phyloP scores from a whole-genome alignment of 1,140 invertebrate genomes.

The Eurosta solidaginis region DNA sequence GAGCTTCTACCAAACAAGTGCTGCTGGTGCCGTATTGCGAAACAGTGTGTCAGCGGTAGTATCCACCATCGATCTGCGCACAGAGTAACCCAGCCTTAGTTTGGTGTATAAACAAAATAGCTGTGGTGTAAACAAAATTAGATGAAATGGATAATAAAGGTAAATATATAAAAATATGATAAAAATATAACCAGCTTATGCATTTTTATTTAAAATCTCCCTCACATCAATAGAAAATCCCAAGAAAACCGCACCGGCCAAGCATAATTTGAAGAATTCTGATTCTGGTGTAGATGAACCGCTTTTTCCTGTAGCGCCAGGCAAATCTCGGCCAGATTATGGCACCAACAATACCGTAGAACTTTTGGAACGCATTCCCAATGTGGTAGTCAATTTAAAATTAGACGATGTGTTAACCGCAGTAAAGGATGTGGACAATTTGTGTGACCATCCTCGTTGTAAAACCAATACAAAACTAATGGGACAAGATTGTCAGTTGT shows the following conservation, averaged over 20 bases:
- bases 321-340: slow-evolving; percentile 44
- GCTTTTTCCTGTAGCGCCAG: slow-evolving; percentile 46
- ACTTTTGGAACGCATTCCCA: slow-evolving; percentile 51
- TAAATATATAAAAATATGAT: not conserved
- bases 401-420: slow-evolving; percentile 53
- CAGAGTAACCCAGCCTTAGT: no score
- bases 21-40: no score
- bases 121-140: not conserved
- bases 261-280: not conserved
- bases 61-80: no score
- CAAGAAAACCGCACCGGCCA: not conserved
- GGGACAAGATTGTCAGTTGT: slow-evolving; percentile 50
- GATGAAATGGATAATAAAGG: not conserved
- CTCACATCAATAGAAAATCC: not conserved
- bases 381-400: slow-evolving; percentile 49
- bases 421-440: slow-evolving; percentile 53
- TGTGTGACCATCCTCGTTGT: slow-evolving; percentile 51
- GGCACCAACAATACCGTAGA: slow-evolving; percentile 56
- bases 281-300: not conserved
- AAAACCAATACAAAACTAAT: slow-evolving; percentile 56
- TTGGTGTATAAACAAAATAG: no score
- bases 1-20: no score
- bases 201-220: no score
- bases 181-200: not conserved
- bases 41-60: no score